phyloP scores from a whole-genome alignment of 2,113 vertebrate genomes.

The Drymodes brunneopygia region DNA sequence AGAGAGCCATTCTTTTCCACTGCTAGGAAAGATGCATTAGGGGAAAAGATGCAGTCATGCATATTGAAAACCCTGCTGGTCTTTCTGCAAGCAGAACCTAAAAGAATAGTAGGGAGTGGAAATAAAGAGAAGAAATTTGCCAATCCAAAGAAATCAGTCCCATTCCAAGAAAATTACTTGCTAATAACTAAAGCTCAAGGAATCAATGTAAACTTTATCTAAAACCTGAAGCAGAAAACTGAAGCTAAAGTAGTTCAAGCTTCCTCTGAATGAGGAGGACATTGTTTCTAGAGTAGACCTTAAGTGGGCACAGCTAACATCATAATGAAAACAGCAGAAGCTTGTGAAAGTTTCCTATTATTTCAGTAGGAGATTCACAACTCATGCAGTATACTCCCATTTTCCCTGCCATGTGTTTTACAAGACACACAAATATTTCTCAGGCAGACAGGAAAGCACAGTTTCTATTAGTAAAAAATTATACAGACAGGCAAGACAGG shows the following conservation, averaged over 20 bases:
- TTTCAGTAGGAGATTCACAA: background rate
- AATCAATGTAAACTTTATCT: background rate
- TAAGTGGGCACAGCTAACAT: background rate
- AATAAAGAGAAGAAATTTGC: constrained; percentile 1
- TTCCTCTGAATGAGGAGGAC: background rate
- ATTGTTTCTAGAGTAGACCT: background rate
- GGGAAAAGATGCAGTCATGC: constrained; percentile 58
- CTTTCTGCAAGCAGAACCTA: constrained; percentile 18
- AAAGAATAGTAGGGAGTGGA: background rate
- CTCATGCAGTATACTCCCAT: background rate
- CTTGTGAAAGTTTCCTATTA: background rate
- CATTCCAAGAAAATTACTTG: background rate
- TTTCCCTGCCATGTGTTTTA: background rate
- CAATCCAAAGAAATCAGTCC: background rate
- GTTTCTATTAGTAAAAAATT: background rate
- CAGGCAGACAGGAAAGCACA: background rate
- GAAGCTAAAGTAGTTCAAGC: background rate
- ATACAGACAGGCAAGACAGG: background rate
- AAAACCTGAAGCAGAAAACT: background rate
- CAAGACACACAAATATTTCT: background rate
- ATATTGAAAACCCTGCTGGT: constrained; percentile 51
- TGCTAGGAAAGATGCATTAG: constrained; percentile 23
- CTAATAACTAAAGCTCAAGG: background rate
- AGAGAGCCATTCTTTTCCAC: constrained; percentile 45
- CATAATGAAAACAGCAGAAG: background rate